Evolutionary conservation across 2,797 vertebrate species (phyloP), one percentile per base, ranked within the genome.

Genomic region (Benthosema pterotum): DNA sequence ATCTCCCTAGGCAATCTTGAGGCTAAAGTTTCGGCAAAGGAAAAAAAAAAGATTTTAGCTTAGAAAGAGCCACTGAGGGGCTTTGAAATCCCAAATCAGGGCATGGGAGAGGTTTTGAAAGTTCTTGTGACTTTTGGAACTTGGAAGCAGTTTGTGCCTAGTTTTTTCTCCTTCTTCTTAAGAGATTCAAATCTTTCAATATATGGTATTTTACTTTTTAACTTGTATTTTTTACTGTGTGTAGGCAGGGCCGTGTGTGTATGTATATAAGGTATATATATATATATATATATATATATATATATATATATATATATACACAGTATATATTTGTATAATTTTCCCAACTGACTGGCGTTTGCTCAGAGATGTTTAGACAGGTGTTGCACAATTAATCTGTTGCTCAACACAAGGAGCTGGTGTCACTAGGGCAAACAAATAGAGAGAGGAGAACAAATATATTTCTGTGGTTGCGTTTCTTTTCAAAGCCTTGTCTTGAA

Each of bases 1-100:
- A 90, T 91, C 89, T 87, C 84, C 75, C 75, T 59, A 3, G 80
- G 80, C 87, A 88, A 89, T 91, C 80, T 84, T 28, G 63, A 74
- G 85, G 79, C 75, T 90, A 84, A 86, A 52, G 69, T 89, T 89
- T 76, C 79, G 81, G 60, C 51, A 4, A 71, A n/a, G n/a, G n/a
- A n/a, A n/a, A n/a, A n/a, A n/a, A n/a, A 69, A 84, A 53, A 50
- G 18, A 45, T 46, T 85, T 66, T 53, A 67, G 61, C 19, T 60
- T 56, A 17, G 64, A 45, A 74, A 77, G 67, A 80, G 77, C 75
- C 72, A 60, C 65, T n/a, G 60, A 67, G 57, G 72, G 28, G 12
- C 82, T 85, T 83, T 80, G 73, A 89, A 83, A 86, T 83, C 63
- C 17, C 67, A 60, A 57, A 79, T 82, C 79, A 87, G 84, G 86